Conservation (phyloP, 2,113 vertebrate genomes). For the Cacatua alba region DNA sequence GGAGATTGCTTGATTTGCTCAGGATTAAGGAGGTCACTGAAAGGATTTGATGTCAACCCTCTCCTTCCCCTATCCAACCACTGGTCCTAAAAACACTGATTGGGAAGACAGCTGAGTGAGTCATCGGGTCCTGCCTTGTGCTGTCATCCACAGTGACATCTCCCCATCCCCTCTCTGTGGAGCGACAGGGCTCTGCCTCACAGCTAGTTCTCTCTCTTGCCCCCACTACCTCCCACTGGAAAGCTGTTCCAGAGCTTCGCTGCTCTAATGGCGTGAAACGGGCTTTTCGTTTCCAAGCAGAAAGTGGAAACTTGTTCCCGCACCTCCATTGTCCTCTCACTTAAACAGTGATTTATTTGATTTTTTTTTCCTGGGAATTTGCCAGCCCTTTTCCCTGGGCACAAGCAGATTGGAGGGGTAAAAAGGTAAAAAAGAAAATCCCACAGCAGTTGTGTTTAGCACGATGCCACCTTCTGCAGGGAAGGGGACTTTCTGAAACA, state of each 20-base stretch:
- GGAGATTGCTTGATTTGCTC: background rate
- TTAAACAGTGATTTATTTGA: background rate
- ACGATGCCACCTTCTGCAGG: background rate
- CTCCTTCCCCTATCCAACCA: background rate
- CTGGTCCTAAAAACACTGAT: background rate
- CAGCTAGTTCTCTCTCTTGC: background rate
- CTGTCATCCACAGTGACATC: background rate
- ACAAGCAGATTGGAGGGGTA: background rate
- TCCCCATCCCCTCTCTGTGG: background rate
- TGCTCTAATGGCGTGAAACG: background rate
- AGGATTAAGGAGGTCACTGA: background rate
- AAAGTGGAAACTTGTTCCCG: constrained; percentile 30
- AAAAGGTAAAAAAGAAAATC: background rate
- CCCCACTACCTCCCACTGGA: constrained; percentile 58
- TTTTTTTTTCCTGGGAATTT: background rate
- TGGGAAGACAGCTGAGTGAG: background rate
- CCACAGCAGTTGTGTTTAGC: background rate
- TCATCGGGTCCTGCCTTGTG: background rate
- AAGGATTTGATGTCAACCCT: background rate
- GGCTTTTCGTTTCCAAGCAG: constrained; percentile 21
- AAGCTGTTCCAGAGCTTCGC: constrained; percentile 34
- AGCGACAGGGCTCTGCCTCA: background rate
- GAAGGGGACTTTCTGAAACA: background rate
- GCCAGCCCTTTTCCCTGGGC: background rate
- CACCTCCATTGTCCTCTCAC: constrained; percentile 41